Base-by-base conservation (phyloP, 1,140 invertebrate species). In the Ridgeia piscesae region DNA sequence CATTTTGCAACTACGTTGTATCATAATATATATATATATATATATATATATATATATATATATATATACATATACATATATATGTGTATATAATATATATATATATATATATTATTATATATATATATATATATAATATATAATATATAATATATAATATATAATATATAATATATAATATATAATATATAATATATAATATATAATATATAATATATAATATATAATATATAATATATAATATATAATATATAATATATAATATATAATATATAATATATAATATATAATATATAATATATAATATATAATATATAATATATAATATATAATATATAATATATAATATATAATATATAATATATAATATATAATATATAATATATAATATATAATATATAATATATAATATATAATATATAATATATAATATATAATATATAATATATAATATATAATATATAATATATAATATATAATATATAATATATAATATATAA, bases 121-220 rank as follows among this genome's bases (percentile, higher is more conserved):
- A 77, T 77, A 77, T 77, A 77, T 77, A 77, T 17, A 77, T 77
- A 77, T 77, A 77, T 77, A 77, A 77, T 77, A 77, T 77, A 77
- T 77, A 77, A 31, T 77, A 17, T 77, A 77, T 77, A 17, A 77
- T 77, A 77, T 77, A 77, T 77, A 77, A 42, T 11, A 42, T 42
- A 42, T 42, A 42, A 42, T 42, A 42, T 42, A 42, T 42, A 42
- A 42, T 11, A 42, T 42, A 42, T 42, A 42, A 42, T 4, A 4
- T 6, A 6, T 42, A 11, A 4, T 6, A 42, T 42, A 42, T 6
- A 42, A 42, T 11, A 11, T 42, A 42, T 42, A 42, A 42, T n/a
- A n/a, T n/a, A n/a, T n/a, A 6, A 42, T 42, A 42, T 42, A 42
- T 42, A 42, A 42, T 42, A 42, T 42, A 42, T 42, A 42, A 42